A percentile compares a stretch with the other conserved stretches of the same genome.
These are phyloP conservation scores for Ammodytes marinus DNA, from an alignment of 2,113 vertebrate species.

Conservation along the genomic window DNA sequence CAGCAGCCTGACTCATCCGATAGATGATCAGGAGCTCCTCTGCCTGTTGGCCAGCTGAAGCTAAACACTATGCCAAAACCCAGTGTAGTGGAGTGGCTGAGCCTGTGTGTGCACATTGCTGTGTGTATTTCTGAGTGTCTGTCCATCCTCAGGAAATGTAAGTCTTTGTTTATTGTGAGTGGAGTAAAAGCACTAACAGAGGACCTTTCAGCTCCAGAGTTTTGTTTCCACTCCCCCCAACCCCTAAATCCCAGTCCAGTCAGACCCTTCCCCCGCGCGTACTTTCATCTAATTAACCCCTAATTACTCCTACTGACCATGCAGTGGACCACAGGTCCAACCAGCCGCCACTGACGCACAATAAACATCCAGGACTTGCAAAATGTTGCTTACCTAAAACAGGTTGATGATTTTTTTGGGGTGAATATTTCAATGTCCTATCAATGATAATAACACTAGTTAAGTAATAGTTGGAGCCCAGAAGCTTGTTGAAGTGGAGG, in stretches of 20 bases:
- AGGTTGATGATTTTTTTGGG: conserved; percentile 1
- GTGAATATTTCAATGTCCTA: neutral
- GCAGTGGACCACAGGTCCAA: conserved; percentile 57
- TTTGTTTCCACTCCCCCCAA: conserved; percentile 59
- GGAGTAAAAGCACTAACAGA: conserved; percentile 58
- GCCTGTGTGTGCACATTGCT: neutral
- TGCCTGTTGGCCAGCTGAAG: conserved; percentile 64
- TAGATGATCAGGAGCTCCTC: conserved; percentile 66
- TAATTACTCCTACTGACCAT: conserved; percentile 80
- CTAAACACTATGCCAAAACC: conserved; percentile 29
- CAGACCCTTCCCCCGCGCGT: conserved; percentile 74
- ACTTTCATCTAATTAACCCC: conserved; percentile 83
- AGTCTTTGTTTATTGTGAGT: conserved; percentile 72
- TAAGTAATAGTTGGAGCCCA: neutral
- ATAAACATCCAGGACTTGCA: conserved; percentile 34
- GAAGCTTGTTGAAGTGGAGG: conserved; percentile 18
- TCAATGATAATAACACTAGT: neutral
- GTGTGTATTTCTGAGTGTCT: conserved; percentile 39
- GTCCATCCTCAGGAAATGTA: conserved; percentile 56
- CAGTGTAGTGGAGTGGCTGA: conserved; percentile 23
- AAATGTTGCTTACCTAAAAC: neutral
- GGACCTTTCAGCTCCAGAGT: conserved; percentile 55
- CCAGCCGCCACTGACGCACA: conserved; percentile 16
- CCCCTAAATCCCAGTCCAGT: conserved; percentile 75
- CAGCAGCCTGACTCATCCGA: conserved; percentile 75